Percentiles rank a stretch among this genome's conserved stretches.
These are phyloP conservation scores for Uropsilus gracilis DNA, from an alignment of 2,113 vertebrate genomes.

Conservation along the genomic window DNA sequence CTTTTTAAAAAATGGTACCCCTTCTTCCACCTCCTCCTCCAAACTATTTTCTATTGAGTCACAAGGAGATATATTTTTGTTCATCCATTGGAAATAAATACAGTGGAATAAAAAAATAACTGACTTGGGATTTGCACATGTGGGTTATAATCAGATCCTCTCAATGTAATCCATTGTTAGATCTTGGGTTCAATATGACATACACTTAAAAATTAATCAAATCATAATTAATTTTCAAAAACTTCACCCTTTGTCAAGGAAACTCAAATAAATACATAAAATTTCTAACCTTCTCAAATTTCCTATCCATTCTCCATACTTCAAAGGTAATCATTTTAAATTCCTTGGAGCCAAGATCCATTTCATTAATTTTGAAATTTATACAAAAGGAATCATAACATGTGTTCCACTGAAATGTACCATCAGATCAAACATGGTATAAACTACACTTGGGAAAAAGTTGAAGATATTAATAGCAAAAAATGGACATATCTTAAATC, in stretches of 20 bases:
- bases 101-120: neutral
- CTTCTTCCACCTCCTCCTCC: neutral
- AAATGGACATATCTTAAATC: neutral
- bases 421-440: neutral
- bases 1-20: too few species aligned
- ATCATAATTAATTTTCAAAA: neutral
- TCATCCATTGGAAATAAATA: neutral
- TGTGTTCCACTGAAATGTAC: neutral
- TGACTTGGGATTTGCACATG: neutral
- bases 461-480: neutral
- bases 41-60: neutral
- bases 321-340: neutral
- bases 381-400: neutral
- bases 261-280: neutral
- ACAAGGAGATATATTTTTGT: neutral
- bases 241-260: neutral
- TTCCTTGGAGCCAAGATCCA: neutral
- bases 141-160: neutral
- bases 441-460: neutral
- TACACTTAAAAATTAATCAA: neutral
- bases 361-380: neutral
- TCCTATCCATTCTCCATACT: rapidly evolving
- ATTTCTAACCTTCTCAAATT: neutral
- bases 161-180: neutral
- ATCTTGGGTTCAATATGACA: neutral